Conservation (phyloP, 2,888 invertebrate species). For the Synergus gifuensis region DNA sequence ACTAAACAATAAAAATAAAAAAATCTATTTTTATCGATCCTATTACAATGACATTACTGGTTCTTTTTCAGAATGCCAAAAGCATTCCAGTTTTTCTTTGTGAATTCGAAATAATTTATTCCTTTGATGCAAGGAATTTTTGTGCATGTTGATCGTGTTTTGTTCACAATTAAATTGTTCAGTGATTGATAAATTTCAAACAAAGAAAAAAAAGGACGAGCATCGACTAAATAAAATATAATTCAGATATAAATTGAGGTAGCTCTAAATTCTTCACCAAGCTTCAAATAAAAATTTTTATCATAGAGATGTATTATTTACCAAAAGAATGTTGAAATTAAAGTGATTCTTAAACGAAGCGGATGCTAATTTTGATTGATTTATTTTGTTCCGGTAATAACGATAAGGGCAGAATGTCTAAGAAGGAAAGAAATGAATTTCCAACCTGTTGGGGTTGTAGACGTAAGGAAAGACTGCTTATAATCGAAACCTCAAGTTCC, state of each 20-base stretch:
- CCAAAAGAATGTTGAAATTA: too few species aligned
- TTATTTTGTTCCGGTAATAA: not conserved
- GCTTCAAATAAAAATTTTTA: not conserved
- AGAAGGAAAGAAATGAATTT: not conserved
- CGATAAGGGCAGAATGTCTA: not conserved
- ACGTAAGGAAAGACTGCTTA: conserved; percentile 74
- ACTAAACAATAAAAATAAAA: not conserved
- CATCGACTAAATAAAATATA: not conserved
- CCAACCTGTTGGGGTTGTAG: conserved; percentile 76
- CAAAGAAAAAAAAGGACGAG: not conserved
- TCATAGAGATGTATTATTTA: not conserved
- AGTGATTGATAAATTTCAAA: conserved; percentile 37
- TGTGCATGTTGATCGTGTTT: not conserved
- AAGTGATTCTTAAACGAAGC: too few species aligned
- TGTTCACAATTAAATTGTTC: conserved; percentile 8
- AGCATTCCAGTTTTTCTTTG: not conserved
- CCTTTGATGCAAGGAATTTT: conserved; percentile 30
- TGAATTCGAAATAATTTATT: not conserved
- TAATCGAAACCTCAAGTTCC: conserved; percentile 75
- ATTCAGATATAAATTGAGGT: not conserved
- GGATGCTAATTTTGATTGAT: not conserved
- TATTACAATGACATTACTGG: not conserved
- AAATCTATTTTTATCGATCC: not conserved
- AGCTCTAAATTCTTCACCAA: not conserved
- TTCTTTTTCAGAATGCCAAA: not conserved